Conservation (phyloP, 2,797 vertebrate genomes). For the Propithecus deckenii region DNA sequence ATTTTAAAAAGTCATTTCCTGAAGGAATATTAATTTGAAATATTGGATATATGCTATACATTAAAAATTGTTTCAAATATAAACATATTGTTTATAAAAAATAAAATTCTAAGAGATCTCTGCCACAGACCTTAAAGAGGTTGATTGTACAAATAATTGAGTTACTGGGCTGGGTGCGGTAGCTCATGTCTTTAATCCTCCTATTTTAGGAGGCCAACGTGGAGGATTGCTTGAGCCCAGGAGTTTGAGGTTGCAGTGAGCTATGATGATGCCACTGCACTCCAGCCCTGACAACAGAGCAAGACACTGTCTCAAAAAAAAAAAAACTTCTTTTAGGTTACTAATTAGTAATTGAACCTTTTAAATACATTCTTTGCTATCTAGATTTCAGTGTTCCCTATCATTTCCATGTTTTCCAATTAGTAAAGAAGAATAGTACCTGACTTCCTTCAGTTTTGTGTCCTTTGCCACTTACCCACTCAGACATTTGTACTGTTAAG, state of each 20-base stretch:
- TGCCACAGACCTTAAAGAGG: background rate
- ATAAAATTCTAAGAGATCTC: background rate
- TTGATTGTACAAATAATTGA: background rate
- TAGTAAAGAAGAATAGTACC: background rate
- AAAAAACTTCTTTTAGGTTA: background rate
- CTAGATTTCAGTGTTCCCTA: background rate
- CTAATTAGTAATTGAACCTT: background rate
- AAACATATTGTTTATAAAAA: background rate
- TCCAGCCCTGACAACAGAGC: no score
- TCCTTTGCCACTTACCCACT: background rate
- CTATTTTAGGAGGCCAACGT: background rate
- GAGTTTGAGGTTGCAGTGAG: no score
- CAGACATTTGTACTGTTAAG: background rate
- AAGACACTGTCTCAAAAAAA: background rate
- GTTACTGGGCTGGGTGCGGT: background rate
- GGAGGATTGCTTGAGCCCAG: background rate
- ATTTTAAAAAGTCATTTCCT: slow-evolving; percentile 29
- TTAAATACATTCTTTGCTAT: background rate
- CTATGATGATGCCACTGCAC: background rate
- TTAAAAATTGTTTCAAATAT: slow-evolving; percentile 15
- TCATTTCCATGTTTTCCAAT: background rate
- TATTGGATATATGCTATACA: background rate
- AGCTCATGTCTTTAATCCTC: background rate
- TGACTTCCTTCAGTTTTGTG: background rate
- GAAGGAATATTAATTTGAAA: background rate